Percentiles rank a stretch among this genome's conserved stretches.
phyloP scores from a whole-genome alignment of 2,797 vertebrate species.

The Leptatherina wallacei region DNA sequence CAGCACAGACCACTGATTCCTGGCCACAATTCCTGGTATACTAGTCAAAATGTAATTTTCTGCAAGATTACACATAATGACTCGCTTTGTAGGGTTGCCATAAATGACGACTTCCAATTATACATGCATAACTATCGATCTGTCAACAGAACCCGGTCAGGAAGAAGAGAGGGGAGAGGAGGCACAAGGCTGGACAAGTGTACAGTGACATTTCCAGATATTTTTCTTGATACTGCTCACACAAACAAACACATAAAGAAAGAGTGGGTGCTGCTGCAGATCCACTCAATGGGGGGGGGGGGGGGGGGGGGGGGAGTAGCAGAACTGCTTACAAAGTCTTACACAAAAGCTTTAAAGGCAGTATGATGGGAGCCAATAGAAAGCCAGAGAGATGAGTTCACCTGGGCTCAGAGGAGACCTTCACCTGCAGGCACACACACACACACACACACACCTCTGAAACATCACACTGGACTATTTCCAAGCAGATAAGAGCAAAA shows the following conservation, averaged over 20 bases:
- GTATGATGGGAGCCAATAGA: slow-evolving; percentile 49
- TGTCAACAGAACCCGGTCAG: slow-evolving; percentile 72
- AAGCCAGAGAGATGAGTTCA: slow-evolving; percentile 57
- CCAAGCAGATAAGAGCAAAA: slow-evolving; percentile 54
- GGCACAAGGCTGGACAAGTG: slow-evolving; percentile 18
- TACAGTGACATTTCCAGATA: slow-evolving; percentile 54
- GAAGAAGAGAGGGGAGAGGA: background rate
- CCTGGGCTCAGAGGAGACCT: slow-evolving; percentile 65
- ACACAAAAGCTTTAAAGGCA: slow-evolving; percentile 21
- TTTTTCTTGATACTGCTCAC: slow-evolving; percentile 20
- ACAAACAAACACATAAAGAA: slow-evolving; percentile 19
- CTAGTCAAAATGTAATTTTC: slow-evolving; percentile 88
- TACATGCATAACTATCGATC: slow-evolving; percentile 86
- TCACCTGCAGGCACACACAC: slow-evolving; percentile 54
- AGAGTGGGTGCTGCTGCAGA: slow-evolving; percentile 32
- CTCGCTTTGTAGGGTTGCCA: slow-evolving; percentile 80
- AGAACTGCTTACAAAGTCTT: slow-evolving; percentile 62
- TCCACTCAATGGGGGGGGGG: background rate
- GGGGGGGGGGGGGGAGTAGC: background rate
- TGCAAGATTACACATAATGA: slow-evolving; percentile 90
- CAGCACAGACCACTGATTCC: slow-evolving; percentile 73
- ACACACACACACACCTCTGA: slow-evolving; percentile 22
- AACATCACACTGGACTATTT: slow-evolving; percentile 56
- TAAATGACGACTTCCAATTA: slow-evolving; percentile 83
- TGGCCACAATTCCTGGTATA: slow-evolving; percentile 61